phyloP scores from a whole-genome alignment of 1,140 invertebrate species.

The Heterodera schachtii region DNA sequence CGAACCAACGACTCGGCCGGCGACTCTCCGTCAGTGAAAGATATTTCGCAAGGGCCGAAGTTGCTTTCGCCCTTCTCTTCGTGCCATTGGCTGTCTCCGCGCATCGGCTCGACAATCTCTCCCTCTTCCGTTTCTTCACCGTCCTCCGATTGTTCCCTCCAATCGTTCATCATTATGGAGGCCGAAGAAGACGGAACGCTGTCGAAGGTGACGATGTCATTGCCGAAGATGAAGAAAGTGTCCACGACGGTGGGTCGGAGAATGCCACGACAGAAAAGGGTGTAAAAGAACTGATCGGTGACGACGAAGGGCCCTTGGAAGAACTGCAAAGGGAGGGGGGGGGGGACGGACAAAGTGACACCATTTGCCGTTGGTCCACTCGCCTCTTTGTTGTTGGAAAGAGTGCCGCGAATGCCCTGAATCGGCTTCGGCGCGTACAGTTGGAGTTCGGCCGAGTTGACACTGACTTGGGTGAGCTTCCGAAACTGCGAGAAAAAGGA shows the following conservation, averaged over 20 bases:
- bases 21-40: not conserved
- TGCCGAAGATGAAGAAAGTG: slow-evolving; percentile 19
- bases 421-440: slow-evolving; percentile 18
- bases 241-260: slow-evolving; percentile 15
- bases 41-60: not conserved
- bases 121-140: not conserved
- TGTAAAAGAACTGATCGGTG: slow-evolving; percentile 21
- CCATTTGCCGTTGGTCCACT: not conserved
- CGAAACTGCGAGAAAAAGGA: slow-evolving; percentile 18
- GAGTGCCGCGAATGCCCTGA: slow-evolving; percentile 13
- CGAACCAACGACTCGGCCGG: slow-evolving; percentile 23
- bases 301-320: slow-evolving; percentile 24
- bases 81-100: not conserved
- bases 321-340: not conserved
- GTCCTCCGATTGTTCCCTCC: not conserved
- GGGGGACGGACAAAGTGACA: not conserved
- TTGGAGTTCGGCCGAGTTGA: slow-evolving; percentile 18
- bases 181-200: not conserved
- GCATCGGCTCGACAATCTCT: not conserved
- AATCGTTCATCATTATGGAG: not conserved
- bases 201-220: not conserved
- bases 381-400: slow-evolving; percentile 21
- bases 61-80: not conserved
- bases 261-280: slow-evolving; percentile 7
- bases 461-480: slow-evolving; percentile 12